Evolutionary conservation across 2,888 invertebrate species (phyloP).

Genomic region (Pyrrhosoma nymphula): DNA sequence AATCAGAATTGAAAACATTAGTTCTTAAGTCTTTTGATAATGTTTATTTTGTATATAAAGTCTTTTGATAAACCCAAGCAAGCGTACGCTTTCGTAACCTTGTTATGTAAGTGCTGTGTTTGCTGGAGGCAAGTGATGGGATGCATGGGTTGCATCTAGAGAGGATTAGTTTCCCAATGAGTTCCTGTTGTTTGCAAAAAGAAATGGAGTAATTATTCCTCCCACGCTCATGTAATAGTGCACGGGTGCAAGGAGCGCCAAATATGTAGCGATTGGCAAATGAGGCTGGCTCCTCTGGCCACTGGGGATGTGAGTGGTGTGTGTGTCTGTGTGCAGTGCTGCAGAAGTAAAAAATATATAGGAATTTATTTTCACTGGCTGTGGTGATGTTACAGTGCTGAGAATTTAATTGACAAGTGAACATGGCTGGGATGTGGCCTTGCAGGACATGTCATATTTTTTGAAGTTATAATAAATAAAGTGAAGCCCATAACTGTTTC

Average conservation of each 20-base stretch:
- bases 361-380: constrained; percentile 47
- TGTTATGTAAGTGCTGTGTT: neutral
- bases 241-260: neutral
- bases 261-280: neutral
- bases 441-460: constrained; percentile 63
- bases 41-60: neutral
- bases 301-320: neutral
- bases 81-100: neutral
- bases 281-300: neutral
- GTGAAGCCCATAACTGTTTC: constrained; percentile 29
- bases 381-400: constrained; percentile 58
- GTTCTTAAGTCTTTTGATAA: no score
- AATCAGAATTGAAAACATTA: neutral
- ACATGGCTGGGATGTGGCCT: constrained; percentile 55
- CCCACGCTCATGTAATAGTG: neutral
- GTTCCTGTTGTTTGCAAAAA: neutral
- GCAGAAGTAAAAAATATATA: neutral
- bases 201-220: neutral
- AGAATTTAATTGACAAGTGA: constrained; percentile 49
- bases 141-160: neutral
- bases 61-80: neutral
- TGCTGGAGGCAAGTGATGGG: neutral
- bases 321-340: neutral
- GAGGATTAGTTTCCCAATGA: neutral
- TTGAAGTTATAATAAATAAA: constrained; percentile 53